These are phyloP conservation scores for Meta bourneti DNA, from an alignment of 2,888 invertebrate genomes.

Conservation along the genomic window DNA sequence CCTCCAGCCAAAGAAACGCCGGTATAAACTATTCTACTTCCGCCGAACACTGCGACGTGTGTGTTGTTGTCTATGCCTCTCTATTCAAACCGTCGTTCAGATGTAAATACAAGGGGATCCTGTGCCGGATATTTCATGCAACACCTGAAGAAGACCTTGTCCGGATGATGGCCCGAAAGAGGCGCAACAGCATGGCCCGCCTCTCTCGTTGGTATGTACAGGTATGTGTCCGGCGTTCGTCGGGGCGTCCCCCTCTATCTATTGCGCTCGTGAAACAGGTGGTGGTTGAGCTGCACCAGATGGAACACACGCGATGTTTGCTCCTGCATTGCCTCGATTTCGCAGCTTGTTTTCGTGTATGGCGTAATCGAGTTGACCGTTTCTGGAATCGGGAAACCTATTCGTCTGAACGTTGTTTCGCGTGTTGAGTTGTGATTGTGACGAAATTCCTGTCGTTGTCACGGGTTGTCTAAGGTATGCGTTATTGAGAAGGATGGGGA, in stretches of 20 bases:
- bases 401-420: too few species aligned
- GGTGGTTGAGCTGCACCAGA: neutral
- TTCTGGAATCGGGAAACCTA: neutral
- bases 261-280: slow-evolving; percentile 23
- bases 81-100: neutral
- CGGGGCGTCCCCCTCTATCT: slow-evolving; percentile 6
- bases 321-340: neutral
- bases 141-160: neutral
- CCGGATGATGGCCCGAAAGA: slow-evolving; percentile 32
- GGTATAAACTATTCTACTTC: neutral
- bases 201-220: slow-evolving; percentile 68
- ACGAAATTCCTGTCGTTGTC: too few species aligned
- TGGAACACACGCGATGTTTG: neutral
- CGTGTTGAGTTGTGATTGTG: too few species aligned
- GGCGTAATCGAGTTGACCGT: neutral
- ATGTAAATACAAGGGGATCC: neutral
- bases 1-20: neutral
- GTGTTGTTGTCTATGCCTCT: neutral
- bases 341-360: neutral
- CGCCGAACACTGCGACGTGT: neutral
- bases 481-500: too few species aligned
- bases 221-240: slow-evolving; percentile 37
- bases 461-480: too few species aligned
- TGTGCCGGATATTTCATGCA: neutral
- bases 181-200: slow-evolving; percentile 60